Conservation (phyloP, 1,140 invertebrate genomes). For the Euura saliciscinereae region DNA sequence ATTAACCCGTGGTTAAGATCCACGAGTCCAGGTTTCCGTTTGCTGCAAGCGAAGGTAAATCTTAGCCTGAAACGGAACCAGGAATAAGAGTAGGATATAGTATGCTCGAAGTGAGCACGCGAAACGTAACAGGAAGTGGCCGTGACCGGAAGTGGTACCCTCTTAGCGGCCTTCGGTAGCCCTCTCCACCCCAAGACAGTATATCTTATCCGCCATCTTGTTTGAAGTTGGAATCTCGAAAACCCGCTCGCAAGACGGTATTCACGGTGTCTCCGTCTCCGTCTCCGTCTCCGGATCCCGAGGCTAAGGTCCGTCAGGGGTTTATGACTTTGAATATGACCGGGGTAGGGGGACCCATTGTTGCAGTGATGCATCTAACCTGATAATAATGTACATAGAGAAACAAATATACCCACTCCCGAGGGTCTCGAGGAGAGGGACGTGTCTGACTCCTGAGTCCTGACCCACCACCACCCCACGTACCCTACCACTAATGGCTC, state of each 20-base stretch:
- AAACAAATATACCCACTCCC: no score
- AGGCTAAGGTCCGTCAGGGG: slow-evolving; percentile 10
- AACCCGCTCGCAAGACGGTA: slow-evolving; percentile 19
- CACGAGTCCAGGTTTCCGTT: slow-evolving; percentile 1
- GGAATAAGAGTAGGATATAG: neutral
- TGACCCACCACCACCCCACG: neutral
- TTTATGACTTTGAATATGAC: neutral
- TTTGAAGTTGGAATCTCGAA: slow-evolving; percentile 12
- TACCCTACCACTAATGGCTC: neutral
- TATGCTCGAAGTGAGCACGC: neutral
- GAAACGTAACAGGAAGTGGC: slow-evolving; percentile 33
- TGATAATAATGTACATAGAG: slow-evolving; percentile 13
- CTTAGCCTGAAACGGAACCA: slow-evolving; percentile 27
- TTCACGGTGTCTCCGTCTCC: no score
- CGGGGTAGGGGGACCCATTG: neutral
- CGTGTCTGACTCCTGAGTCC: neutral
- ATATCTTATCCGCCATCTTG: slow-evolving; percentile 35
- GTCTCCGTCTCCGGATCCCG: slow-evolving; percentile 26
- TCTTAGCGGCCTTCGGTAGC: slow-evolving; percentile 29
- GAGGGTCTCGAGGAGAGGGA: no score
- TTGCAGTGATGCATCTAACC: slow-evolving; percentile 39
- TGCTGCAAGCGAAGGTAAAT: slow-evolving; percentile 32
- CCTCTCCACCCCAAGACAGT: slow-evolving; percentile 32
- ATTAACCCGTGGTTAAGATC: no score
- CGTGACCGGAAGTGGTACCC: slow-evolving; percentile 36